Base-by-base conservation (phyloP, 2,113 vertebrate genomes). In the Amazona vittata region DNA sequence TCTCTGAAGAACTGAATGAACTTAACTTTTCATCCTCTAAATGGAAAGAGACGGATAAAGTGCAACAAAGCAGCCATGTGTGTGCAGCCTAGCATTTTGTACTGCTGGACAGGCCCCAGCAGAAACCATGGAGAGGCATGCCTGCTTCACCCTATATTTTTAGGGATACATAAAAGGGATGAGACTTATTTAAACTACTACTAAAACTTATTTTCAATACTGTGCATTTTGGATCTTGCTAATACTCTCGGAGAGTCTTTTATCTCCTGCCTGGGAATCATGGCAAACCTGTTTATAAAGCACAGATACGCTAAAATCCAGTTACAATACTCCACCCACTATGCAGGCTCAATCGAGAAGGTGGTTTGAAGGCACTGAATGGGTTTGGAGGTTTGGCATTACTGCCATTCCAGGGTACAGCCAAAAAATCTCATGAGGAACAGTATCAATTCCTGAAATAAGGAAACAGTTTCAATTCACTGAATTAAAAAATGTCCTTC, bases 321-420 rank as follows among this genome's bases (percentile, higher is more conserved):
- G 75, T 46, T 64, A 26, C 6, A 89, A 14, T 20, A 39, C 24
- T 43, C 41, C 62, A 79, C 15, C 19, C 31, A 5, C 16, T 9
- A 41, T 4, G 28, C 64, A 86, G 37, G 57, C 52, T 64, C 67
- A 41, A 47, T 31, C 0, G 0, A 74, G 75, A 82, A 11, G 2
- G 10, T 6, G 43, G 37, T 65, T 39, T 85, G 52, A 60, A 90
- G 63, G 29, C 81, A 75, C 18, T 59, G 63, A 12, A 46, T 33
- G 63, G 13, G 12, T 86, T 76, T 83, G 75, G 63, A 90, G 35
- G 28, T 90, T 74, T 79, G 74, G 47, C 47, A 35, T 46, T 26
- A 68, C 50, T 14, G 50, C 41, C 55, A 53, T 29, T 37, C 10
- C 55, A 55, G 80, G 55, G 85, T 57, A 63, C 62, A 69, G 75